Evolutionary conservation across 2,113 vertebrate genomes (phyloP), one percentile per base, ranked within the genome.

Genomic region (Pica pica): DNA sequence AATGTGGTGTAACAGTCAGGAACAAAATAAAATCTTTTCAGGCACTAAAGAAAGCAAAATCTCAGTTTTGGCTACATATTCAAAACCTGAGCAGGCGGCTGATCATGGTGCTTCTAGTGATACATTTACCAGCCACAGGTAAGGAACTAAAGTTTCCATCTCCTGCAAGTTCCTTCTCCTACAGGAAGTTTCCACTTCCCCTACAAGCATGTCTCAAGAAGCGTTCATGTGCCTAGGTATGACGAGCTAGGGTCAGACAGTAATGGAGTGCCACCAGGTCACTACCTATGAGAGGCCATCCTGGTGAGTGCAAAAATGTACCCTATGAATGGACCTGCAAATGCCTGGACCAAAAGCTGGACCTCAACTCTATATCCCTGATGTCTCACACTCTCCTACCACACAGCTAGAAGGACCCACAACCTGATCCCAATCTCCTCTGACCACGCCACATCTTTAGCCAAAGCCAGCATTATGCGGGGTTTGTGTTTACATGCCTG

Each of bases 171-270:
- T 41, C 28, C 46, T 41, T 16, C 22, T 24, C 28, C 30, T 77
- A 17, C 23, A 52, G 41, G 57, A 63, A 42, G 59, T 13, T 78
- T 67, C 47, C 22, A 27, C 47, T 79, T 81, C 13, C 60, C 18
- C 18, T 67, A 27, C 33, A 55, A 49, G 57, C 24, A n/a, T 2
- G 30, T 65, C 35, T 77, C 42, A 65, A 5, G 57, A 33, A n/a
- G 33, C 2, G 2, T n/a, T 80, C 16, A 12, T 0, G 2, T 30
- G 31, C 23, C n/a, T 39, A 13, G 27, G 33, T 44, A 18, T 10
- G 27, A 47, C 5, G 27, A 56, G 16, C 55, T 35, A 9, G 7
- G 20, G 31, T 46, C 59, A 64, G 63, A 35, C 7, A 28, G 17
- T 6, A 71, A 52, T 5, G 7, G 39, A 87, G 11, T 5, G 6